Evolutionary conservation across 1,140 invertebrate species (phyloP).

Genomic region (Rhynchophorus ferrugineus): DNA sequence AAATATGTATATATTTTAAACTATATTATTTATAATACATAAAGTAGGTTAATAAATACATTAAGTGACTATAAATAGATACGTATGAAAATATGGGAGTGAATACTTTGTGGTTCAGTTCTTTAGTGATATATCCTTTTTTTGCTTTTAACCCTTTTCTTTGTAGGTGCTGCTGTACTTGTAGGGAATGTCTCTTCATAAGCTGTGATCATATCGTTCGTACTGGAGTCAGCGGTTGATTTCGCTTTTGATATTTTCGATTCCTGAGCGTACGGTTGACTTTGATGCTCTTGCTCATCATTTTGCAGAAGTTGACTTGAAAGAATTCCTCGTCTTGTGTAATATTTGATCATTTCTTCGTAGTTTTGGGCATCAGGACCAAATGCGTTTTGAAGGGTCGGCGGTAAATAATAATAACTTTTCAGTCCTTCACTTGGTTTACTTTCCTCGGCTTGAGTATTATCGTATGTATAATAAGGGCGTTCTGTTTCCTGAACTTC

Average conservation of each 20-base stretch:
- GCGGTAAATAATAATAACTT: constrained; percentile 4
- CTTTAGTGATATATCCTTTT: not conserved
- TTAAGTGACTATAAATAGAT: too few relatives aligned
- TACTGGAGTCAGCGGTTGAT: not conserved
- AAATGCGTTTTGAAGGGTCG: not conserved
- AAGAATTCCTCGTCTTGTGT: constrained; percentile 5
- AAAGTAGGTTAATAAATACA: too few relatives aligned
- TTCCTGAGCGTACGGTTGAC: not conserved
- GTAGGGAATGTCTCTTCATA: not conserved
- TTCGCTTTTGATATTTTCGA: not conserved
- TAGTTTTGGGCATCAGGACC: constrained; percentile 11
- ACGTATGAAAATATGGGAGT: too few relatives aligned
- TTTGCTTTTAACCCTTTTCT: not conserved
- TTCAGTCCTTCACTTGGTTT: not conserved
- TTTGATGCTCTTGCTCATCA: not conserved
- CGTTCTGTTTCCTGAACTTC: constrained; percentile 17
- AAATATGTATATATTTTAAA: too few relatives aligned
- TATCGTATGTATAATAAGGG: constrained; percentile 4
- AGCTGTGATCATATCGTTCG: not conserved
- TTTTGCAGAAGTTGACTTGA: constrained; percentile 10
- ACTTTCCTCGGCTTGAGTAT: not conserved
- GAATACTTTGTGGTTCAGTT: too few relatives aligned
- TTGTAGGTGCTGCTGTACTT: not conserved
- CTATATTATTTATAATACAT: too few relatives aligned
- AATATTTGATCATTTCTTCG: constrained; percentile 13